These are phyloP conservation scores for Drosophila santomea DNA, from an alignment of 1,140 invertebrate species.

Conservation along the genomic window DNA sequence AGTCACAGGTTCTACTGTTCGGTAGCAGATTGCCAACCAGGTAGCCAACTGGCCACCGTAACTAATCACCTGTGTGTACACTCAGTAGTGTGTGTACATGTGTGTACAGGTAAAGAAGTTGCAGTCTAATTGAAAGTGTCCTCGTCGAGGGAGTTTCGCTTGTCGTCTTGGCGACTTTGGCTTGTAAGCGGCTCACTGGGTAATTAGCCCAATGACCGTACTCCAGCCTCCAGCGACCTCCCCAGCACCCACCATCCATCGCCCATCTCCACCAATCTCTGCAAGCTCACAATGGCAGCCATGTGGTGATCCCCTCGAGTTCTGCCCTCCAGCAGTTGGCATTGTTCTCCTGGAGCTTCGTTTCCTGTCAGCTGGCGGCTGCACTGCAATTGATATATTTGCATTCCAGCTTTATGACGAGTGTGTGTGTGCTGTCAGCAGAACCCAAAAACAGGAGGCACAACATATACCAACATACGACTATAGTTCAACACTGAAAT, in stretches of 20 bases:
- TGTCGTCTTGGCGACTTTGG: constrained; percentile 59
- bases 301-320: background rate
- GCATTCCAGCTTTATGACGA: constrained; percentile 11
- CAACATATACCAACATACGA: background rate
- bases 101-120: constrained; percentile 9
- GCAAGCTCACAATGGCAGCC: constrained; percentile 2
- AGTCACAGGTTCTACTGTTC: constrained; percentile 1
- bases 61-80: constrained; percentile 14
- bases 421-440: constrained; percentile 9
- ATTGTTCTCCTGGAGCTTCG: constrained; percentile 6
- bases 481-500: background rate
- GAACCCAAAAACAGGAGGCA: background rate
- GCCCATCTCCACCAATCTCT: background rate
- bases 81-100: background rate
- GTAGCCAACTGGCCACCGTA: background rate
- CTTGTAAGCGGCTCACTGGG: constrained; percentile 65
- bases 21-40: constrained; percentile 22
- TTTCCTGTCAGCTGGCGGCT: background rate
- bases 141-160: constrained; percentile 28
- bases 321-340: background rate
- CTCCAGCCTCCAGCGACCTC: constrained; percentile 1
- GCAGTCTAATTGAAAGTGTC: constrained; percentile 38
- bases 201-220: constrained; percentile 64
- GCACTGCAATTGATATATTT: constrained; percentile 30
- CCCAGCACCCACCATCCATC: background rate